These are phyloP conservation scores for Gila orcuttii DNA, from an alignment of 2,113 vertebrate genomes.

Conservation along the genomic window DNA sequence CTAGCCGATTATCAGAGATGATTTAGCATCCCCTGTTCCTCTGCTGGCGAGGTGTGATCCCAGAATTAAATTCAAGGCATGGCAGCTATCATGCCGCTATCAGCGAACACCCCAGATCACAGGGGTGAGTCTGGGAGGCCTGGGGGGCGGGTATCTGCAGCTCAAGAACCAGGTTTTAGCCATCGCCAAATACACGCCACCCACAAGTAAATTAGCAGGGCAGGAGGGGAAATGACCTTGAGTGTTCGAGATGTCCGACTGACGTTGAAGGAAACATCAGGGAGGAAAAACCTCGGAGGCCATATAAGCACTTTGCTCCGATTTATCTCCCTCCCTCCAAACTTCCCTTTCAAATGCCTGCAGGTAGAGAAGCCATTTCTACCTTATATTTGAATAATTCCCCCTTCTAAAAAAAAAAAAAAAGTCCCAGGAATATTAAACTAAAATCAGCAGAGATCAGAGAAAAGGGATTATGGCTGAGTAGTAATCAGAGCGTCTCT, in stretches of 20 bases:
- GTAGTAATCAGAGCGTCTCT: constrained; percentile 76
- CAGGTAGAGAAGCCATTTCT: constrained; percentile 86
- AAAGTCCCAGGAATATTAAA: constrained; percentile 61
- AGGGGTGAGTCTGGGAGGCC: constrained; percentile 33
- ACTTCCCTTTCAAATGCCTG: constrained; percentile 72
- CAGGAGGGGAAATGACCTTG: constrained; percentile 59
- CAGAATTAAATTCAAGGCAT: constrained; percentile 46
- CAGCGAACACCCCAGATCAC: constrained; percentile 40
- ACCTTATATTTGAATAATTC: constrained; percentile 87
- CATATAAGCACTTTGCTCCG: constrained; percentile 77
- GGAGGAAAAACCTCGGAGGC: constrained; percentile 73
- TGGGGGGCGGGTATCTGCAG: background rate
- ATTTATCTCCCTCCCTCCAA: constrained; percentile 78
- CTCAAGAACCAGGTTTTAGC: constrained; percentile 45
- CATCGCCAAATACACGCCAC: constrained; percentile 37
- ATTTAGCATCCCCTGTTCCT: constrained; percentile 33
- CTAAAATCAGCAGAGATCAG: constrained; percentile 83
- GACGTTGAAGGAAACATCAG: constrained; percentile 46
- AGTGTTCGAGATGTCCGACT: constrained; percentile 55
- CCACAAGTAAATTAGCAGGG: constrained; percentile 61
- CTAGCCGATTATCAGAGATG: constrained; percentile 43
- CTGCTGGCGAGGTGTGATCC: constrained; percentile 37
- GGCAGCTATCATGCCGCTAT: constrained; percentile 40
- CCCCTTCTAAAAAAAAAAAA: constrained; percentile 64
- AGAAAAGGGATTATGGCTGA: constrained; percentile 86